Evolutionary conservation across 1,140 invertebrate species (phyloP).

Genomic region (Heliconius nattereri): DNA sequence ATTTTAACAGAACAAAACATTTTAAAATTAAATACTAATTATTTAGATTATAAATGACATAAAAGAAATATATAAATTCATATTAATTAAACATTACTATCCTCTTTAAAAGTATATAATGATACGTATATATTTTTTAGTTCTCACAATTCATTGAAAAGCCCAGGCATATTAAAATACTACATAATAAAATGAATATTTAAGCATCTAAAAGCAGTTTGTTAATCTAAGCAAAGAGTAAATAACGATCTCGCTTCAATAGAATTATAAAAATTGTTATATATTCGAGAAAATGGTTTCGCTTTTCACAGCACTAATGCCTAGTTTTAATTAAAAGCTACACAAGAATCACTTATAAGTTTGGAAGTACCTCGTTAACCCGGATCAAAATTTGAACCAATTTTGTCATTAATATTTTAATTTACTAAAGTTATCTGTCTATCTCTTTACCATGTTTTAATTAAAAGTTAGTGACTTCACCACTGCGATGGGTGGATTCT

Average conservation of each 20-base stretch:
- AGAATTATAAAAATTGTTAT: conserved; percentile 10
- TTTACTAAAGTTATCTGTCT: conserved; percentile 19
- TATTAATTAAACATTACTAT: too few relatives aligned
- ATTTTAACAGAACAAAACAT: too few relatives aligned
- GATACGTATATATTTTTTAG: not conserved
- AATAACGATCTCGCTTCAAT: conserved; percentile 11
- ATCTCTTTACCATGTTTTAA: conserved; percentile 18
- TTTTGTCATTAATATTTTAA: conserved; percentile 40
- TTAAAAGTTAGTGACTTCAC: conserved; percentile 17
- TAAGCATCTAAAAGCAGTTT: conserved; percentile 3
- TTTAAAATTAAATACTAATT: too few relatives aligned
- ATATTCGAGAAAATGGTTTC: not conserved
- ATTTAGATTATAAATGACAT: too few relatives aligned
- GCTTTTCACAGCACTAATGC: conserved; percentile 11
- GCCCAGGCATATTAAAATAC: not conserved
- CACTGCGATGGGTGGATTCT: not conserved
- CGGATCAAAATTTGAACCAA: conserved; percentile 37
- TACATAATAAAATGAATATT: not conserved
- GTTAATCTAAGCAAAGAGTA: not conserved
- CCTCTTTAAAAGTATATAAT: not conserved
- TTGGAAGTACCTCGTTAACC: conserved; percentile 36
- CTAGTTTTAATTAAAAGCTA: conserved; percentile 36
- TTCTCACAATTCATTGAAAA: not conserved
- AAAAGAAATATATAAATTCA: too few relatives aligned
- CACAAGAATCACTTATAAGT: conserved; percentile 38